Conservation (phyloP, 2,797 vertebrate genomes). For the Potorous gilbertii region DNA sequence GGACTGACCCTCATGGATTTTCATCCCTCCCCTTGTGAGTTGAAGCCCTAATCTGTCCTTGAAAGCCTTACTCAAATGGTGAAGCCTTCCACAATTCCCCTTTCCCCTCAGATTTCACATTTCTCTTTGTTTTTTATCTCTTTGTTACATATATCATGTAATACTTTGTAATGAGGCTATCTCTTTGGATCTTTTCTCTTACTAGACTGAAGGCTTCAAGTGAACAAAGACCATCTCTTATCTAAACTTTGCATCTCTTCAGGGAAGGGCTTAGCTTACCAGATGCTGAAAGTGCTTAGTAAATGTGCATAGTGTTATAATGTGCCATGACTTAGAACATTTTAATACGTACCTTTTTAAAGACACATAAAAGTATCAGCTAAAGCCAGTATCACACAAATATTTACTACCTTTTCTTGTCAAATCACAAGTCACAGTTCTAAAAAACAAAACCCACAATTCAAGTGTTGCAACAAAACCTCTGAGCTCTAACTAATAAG, state of each 20-base stretch:
- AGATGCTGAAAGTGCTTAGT: background rate
- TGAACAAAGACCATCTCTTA: background rate
- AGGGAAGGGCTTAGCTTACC: background rate
- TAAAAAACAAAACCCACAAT: background rate
- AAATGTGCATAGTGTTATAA: background rate
- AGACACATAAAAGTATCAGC: background rate
- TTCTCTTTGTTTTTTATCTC: background rate
- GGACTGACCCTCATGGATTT: background rate
- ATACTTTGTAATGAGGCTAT: background rate
- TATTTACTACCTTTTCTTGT: background rate
- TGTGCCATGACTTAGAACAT: background rate
- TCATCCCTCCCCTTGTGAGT: background rate
- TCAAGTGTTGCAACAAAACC: background rate
- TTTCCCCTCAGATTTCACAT: background rate
- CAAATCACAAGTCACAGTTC: background rate
- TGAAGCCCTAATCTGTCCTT: background rate
- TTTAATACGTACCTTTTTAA: background rate
- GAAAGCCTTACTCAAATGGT: background rate
- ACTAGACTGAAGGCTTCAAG: background rate
- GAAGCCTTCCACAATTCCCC: background rate
- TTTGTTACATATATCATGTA: background rate
- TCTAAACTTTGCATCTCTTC: background rate
- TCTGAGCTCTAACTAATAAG: background rate
- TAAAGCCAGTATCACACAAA: background rate
- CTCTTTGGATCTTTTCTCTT: background rate